Conservation (phyloP, 30 jellyfish, hydroid and myxozoan genomes). For the Aurelia sp. region DNA sequence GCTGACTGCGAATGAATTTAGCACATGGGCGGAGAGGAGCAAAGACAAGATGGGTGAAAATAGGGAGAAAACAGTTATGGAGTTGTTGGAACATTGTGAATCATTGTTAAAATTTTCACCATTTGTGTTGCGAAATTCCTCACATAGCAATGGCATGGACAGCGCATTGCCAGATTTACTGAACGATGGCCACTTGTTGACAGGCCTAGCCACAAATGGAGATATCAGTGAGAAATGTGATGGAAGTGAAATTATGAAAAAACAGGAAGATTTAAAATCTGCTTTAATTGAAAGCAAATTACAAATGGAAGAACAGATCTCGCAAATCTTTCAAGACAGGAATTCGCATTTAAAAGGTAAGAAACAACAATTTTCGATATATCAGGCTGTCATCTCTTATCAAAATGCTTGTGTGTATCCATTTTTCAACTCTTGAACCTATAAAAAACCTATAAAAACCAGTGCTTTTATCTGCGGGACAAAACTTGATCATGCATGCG, state of each 20-base stretch:
- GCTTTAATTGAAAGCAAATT: not conserved
- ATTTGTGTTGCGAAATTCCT: not conserved
- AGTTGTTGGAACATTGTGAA: slow-evolving; percentile 42
- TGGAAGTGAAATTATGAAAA: too few relatives aligned
- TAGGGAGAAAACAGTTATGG: not conserved
- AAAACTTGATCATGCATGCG: too few relatives aligned
- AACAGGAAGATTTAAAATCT: too few relatives aligned
- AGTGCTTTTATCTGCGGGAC: too few relatives aligned
- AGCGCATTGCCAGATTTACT: too few relatives aligned
- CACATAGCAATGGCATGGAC: not conserved
- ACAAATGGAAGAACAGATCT: not conserved
- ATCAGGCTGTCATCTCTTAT: too few relatives aligned
- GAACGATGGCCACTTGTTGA: too few relatives aligned
- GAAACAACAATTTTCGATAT: not conserved
- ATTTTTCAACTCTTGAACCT: too few relatives aligned
- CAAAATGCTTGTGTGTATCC: too few relatives aligned
- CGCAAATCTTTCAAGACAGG: not conserved
- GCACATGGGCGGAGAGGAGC: not conserved
- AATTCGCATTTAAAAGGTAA: not conserved
- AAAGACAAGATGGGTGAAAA: not conserved
- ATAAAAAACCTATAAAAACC: too few relatives aligned
- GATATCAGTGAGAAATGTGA: too few relatives aligned
- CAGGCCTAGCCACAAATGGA: too few relatives aligned
- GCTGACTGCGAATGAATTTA: slow-evolving; percentile 52
- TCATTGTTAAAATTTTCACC: slow-evolving; percentile 17